Evolutionary conservation across 2,888 invertebrate species (phyloP).

Genomic region (Invenusta paracnida): DNA sequence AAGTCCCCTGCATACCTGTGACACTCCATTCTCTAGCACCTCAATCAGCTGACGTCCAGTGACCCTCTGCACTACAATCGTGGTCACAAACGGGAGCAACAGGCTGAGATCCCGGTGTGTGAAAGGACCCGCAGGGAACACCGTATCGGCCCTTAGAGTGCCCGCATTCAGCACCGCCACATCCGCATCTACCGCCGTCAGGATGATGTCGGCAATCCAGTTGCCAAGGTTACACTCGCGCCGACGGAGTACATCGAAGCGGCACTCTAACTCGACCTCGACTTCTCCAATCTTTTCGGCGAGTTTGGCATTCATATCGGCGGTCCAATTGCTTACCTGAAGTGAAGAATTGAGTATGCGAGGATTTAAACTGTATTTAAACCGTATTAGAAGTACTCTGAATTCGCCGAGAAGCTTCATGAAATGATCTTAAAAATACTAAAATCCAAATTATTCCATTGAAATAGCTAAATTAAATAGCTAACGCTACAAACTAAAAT

Average conservation of each 20-base stretch:
- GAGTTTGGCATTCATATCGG: conserved; percentile 73
- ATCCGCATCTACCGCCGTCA: conserved; percentile 76
- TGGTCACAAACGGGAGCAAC: conserved; percentile 80
- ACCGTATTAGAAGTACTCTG: no score
- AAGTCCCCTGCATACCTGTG: no score
- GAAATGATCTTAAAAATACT: no score
- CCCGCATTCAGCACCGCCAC: conserved; percentile 80
- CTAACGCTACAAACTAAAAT: no score
- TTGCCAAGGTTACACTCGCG: conserved; percentile 79
- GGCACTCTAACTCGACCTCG: conserved; percentile 78
- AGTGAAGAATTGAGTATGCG: no score
- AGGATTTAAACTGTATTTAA: no score
- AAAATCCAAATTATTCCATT: no score
- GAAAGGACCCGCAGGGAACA: conserved; percentile 78
- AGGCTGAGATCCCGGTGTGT: conserved; percentile 76
- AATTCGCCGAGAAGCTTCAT: no score
- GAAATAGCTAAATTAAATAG: no score
- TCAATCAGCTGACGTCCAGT: conserved; percentile 69
- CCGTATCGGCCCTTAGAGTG: conserved; percentile 72
- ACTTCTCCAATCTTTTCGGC: conserved; percentile 76
- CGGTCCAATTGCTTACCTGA: conserved; percentile 60
- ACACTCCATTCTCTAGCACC: conserved; percentile 77
- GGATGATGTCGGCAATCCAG: conserved; percentile 66
- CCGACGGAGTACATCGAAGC: conserved; percentile 74
- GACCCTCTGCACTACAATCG: conserved; percentile 72